These are phyloP conservation scores for Panopea generosa DNA, from an alignment of 2,888 invertebrate species.

Conservation along the genomic window DNA sequence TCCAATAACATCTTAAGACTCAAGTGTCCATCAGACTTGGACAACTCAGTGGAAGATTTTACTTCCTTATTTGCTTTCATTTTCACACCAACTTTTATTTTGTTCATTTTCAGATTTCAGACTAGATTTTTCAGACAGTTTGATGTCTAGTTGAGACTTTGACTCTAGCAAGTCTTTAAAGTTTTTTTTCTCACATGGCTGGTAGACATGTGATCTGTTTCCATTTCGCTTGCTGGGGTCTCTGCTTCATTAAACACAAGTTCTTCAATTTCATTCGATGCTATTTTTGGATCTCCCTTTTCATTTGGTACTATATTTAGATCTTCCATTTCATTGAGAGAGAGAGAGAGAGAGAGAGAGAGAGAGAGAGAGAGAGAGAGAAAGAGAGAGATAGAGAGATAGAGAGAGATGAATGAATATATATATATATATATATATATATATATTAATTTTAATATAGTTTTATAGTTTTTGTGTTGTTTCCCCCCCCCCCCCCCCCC, in stretches of 20 bases:
- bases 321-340: neutral
- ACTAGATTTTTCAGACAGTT: neutral
- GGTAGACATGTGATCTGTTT: slow-evolving; percentile 6
- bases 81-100: neutral
- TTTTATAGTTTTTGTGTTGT: too few relatives aligned
- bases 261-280: neutral
- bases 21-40: slow-evolving; percentile 50
- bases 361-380: too few relatives aligned
- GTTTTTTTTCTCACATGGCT: slow-evolving; percentile 52
- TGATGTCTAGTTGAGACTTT: neutral
- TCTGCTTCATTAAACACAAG: slow-evolving; percentile 18
- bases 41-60: slow-evolving; percentile 29
- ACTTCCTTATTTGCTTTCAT: neutral
- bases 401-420: too few relatives aligned
- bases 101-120: neutral
- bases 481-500: too few relatives aligned
- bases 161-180: slow-evolving; percentile 29
- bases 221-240: slow-evolving; percentile 49
- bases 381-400: too few relatives aligned
- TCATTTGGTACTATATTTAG: neutral
- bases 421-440: too few relatives aligned
- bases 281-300: neutral
- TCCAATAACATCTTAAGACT: slow-evolving; percentile 55
- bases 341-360: too few relatives aligned
- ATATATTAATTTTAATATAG: too few relatives aligned